Evolutionary conservation across 1,140 invertebrate genomes (phyloP), one percentile per base, ranked within the genome.

Genomic region (Arctopsyche grandis): DNA sequence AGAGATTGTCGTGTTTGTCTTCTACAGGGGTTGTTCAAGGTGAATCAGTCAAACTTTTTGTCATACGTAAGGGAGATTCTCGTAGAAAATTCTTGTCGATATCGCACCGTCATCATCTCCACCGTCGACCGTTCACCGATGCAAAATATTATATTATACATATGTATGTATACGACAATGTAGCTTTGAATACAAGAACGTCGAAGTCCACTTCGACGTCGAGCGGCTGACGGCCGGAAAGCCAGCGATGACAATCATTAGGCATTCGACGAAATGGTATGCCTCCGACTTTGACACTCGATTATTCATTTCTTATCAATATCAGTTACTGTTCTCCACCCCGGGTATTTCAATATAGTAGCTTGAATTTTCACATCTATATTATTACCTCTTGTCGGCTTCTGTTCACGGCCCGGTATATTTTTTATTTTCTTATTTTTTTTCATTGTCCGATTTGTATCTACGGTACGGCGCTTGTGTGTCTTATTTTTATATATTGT

Each of bases 301-400:
- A 82, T 82, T 82, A 82, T 73, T 82, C 81, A 82, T 82, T 80
- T 76, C 81, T 82, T 82, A 82, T 82, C 81, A 77, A 78, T 79
- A 82, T 76, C 70, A 9, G 70, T 78, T 80, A 78, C 79, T 79
- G 79, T 78, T 80, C 58, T 16, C 24, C 63, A 52, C 48, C 16
- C 12, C 24, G 52, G 70, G 78, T 75, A 82, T 79, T 77, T 71
- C 81, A 75, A 82, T 81, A 29, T 80, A 58, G 76, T 76, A 78
- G 79, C 76, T 26, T 76, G 76, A 75, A 82, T 82, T 80, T 80
- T 78, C 78, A 82, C 77, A 46, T 82, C 81, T 82, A 79, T 82
- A 82, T 82, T 82, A 82, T 79, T 76, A 74, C 77, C 79, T 75
- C 79, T 21, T 66, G 74, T 77, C 81, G 81, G 81, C 81, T 82